These are phyloP conservation scores for Lymantria monacha DNA, from an alignment of 2,888 invertebrate species.

Conservation along the genomic window DNA sequence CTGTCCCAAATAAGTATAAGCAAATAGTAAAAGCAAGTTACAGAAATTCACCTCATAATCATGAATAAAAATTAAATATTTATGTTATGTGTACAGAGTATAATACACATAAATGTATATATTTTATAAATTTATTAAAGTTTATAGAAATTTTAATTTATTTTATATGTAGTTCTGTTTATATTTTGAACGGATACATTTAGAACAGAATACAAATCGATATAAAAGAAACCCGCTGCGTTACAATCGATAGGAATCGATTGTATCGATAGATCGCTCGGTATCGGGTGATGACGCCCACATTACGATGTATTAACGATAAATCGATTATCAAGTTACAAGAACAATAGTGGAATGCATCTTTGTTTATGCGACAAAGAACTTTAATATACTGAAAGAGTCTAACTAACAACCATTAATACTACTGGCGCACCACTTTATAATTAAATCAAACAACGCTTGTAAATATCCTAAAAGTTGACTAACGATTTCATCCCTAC, in stretches of 20 bases:
- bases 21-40: no score
- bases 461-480: no score
- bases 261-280: conserved; percentile 28
- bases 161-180: background rate
- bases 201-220: conserved; percentile 6
- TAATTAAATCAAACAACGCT: no score
- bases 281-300: conserved; percentile 52
- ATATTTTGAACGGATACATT: background rate
- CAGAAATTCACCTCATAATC: no score
- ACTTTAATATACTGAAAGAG: conserved; percentile 12
- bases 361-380: conserved; percentile 26
- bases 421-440: no score
- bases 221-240: conserved; percentile 32
- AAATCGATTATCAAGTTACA: conserved; percentile 70
- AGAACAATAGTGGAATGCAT: conserved; percentile 65
- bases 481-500: no score
- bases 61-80: no score
- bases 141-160: no score
- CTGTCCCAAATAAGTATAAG: no score
- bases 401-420: background rate
- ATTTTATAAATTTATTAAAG: no score
- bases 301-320: conserved; percentile 52
- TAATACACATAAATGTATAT: no score
- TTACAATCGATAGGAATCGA: conserved; percentile 24
- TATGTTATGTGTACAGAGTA: no score